phyloP scores from a whole-genome alignment of 2,888 invertebrate species.

The Mystacides longicornis region DNA sequence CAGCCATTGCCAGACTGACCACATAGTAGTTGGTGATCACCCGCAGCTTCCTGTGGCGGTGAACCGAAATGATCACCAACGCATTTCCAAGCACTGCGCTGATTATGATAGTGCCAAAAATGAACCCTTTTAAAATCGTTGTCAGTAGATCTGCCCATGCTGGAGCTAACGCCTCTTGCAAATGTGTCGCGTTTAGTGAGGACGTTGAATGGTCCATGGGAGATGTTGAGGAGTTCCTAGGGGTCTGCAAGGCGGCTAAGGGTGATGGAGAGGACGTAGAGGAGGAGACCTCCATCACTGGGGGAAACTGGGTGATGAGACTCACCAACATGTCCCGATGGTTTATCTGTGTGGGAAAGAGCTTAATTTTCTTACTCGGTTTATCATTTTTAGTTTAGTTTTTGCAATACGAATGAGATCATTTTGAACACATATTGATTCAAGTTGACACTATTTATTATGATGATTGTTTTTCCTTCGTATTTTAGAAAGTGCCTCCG shows the following conservation, averaged over 20 bases:
- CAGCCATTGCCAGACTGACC: constrained; percentile 89
- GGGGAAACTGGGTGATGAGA: constrained; percentile 3
- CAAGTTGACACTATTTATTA: no score
- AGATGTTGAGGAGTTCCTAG: neutral
- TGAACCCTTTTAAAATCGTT: constrained; percentile 64
- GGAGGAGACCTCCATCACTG: neutral
- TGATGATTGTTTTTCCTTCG: no score
- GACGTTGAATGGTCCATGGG: neutral
- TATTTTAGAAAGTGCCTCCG: no score
- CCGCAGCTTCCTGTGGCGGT: constrained; percentile 70
- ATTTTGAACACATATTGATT: no score
- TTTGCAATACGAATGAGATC: no score
- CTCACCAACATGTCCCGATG: neutral
- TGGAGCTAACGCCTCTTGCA: constrained; percentile 18
- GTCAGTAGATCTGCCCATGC: constrained; percentile 50
- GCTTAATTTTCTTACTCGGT: neutral
- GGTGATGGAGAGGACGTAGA: neutral
- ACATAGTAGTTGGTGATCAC: constrained; percentile 95
- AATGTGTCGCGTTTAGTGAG: neutral
- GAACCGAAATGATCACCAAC: constrained; percentile 79
- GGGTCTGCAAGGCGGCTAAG: neutral
- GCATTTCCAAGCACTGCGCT: constrained; percentile 89
- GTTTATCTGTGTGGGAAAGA: constrained; percentile 4
- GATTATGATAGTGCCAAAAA: constrained; percentile 80
- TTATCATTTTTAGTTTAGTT: constrained; percentile 2